phyloP scores from a whole-genome alignment of 1,140 invertebrate genomes.

The Hyles euphorbiae region DNA sequence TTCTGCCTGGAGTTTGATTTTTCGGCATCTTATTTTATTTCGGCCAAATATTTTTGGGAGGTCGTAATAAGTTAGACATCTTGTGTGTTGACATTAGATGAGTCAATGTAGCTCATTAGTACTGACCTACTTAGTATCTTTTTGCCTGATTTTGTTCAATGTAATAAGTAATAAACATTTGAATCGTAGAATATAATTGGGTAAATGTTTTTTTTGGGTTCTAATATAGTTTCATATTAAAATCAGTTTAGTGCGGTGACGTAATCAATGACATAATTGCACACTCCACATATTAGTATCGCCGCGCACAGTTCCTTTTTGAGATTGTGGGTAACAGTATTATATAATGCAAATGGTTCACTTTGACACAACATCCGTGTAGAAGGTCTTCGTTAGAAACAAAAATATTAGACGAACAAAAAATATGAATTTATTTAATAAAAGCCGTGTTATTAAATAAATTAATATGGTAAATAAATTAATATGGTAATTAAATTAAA shows the following conservation, averaged over 20 bases:
- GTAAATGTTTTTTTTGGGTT: neutral
- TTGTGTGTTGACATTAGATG: too few relatives aligned
- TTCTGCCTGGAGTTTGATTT: too few relatives aligned
- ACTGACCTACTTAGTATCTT: too few relatives aligned
- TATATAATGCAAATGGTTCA: constrained; percentile 24
- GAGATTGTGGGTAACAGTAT: constrained; percentile 16
- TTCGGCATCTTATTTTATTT: too few relatives aligned
- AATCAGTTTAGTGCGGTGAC: neutral
- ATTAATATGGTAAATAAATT: too few relatives aligned
- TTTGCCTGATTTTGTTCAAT: too few relatives aligned
- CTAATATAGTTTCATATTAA: neutral
- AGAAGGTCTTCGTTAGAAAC: neutral
- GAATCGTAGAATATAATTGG: neutral
- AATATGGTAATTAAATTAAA: too few relatives aligned
- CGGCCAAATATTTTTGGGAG: too few relatives aligned
- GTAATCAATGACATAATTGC: constrained; percentile 32
- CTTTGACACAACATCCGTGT: neutral
- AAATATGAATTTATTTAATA: neutral
- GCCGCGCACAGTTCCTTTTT: constrained; percentile 31
- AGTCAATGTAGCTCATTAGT: too few relatives aligned
- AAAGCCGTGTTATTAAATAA: too few relatives aligned
- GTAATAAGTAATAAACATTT: neutral
- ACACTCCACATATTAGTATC: constrained; percentile 20
- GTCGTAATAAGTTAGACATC: too few relatives aligned
- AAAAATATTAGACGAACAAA: neutral